Evolutionary conservation across 2,888 invertebrate species (phyloP), one percentile per base, ranked within the genome.

Genomic region (Philereme vetulata): DNA sequence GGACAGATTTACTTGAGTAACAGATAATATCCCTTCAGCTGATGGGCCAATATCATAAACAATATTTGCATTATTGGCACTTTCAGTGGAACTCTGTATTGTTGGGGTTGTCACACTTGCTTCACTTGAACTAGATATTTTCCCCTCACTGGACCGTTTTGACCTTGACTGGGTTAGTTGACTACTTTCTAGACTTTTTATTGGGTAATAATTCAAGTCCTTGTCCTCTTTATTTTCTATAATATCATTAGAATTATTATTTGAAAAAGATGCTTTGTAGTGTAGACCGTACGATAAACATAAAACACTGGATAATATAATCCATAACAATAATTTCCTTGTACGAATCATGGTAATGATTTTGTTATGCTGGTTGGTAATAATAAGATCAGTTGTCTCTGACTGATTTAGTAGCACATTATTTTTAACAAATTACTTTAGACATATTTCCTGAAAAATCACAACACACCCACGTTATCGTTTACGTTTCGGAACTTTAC

Each of bases 11-110:
- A 86, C 80, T 67, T 77, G 80, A 3, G 80, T 72, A 42, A 85
- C 80, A 11, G 86, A 74, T 43, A 88, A 63, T 64, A 86, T 76
- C 2, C 88, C 85, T 44, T 80, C 78, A 62, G 84, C 82, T 3
- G 85, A 84, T 52, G 85, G 82, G 10, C 83, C 86, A 55, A 84
- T 76, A 64, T 90, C 90, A 68, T 86, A 86, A 42, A 81, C 74
- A 51, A 76, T 66, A 64, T 81, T 84, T 4, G 81, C 64, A 62
- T 73, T 78, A 62, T 81, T 84, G 5, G 81, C 62, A 65, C 74
- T 80, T 67, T 90, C 90, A 33, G 84, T 82, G 11, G 88, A 80
- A 4, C 81, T 81, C 43, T 68, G 77, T 42, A 62, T 60, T 51
- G 61, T 68, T 60, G 75, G 76, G 62, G 57, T 72, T n/a, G 66